Evolutionary conservation across 2,888 invertebrate species (phyloP), one percentile per base, ranked within the genome.

Genomic region (Torymus auratus): DNA sequence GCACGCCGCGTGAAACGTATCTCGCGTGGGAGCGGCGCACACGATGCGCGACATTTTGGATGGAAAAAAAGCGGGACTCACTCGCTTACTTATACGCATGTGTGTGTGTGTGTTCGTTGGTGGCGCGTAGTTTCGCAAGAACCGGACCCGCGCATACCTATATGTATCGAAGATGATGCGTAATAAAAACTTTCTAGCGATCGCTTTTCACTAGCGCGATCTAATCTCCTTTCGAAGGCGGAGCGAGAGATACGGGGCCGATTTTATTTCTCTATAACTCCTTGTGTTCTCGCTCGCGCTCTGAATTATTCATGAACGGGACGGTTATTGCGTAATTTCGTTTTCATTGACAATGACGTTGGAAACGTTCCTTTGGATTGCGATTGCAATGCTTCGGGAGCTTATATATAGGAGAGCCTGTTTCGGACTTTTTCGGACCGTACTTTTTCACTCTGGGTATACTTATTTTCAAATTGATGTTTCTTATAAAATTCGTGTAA

Each of bases 141-240:
- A 70, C 64, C 77, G 77, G 77, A 58, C 56, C 14, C 28, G 10
- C 11, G 56, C 56, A 41, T 55, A 52, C 61, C 11, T 50, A n/a
- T 7, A 20, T 23, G 12, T 53, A 53, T 20, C 41, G 41, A 41
- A 41, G 41, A 41, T 41, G 41, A 41, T 41, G 41, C 55, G 67
- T 55, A 68, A 65, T 52, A 71, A 52, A 10, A 61, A 71, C 74
- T 74, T 74, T 74, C 74, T 58, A 74, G 15, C 72, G 56, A 74
- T 65, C 65, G 55, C 17, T 73, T 73, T 65, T 73, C 73, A 17
- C 41, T 56, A 41, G 41, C 41, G 73, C 56, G 56, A 64, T 17
- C 50, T 65, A 64, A 64, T 53, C 73, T 73, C 68, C 23, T 23
- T 70, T 60, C 68, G 50, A 28, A 50, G 70, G 64, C 58, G 58